phyloP scores from a whole-genome alignment of 2,113 vertebrate genomes.

The Pheucticus melanocephalus region DNA sequence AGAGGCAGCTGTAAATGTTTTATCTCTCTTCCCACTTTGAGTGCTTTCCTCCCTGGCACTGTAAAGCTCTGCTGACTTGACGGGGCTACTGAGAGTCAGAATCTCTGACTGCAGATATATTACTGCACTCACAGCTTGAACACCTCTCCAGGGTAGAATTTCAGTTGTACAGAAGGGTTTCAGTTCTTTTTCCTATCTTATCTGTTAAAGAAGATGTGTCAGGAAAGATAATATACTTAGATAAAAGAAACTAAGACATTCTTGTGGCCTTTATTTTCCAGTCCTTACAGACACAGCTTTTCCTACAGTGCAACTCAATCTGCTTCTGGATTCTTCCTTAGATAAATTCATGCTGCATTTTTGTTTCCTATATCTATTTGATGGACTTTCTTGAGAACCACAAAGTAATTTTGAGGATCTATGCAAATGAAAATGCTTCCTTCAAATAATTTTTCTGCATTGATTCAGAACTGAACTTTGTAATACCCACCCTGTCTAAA shows the following conservation, averaged over 20 bases:
- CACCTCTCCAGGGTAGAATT: neutral
- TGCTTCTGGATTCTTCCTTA: neutral
- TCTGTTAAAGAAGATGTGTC: neutral
- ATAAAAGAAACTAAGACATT: neutral
- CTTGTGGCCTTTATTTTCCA: neutral
- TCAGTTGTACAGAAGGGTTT: neutral
- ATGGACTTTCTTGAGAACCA: neutral
- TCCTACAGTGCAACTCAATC: neutral
- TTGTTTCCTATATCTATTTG: neutral
- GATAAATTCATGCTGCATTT: neutral
- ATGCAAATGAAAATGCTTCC: neutral
- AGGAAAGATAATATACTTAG: neutral
- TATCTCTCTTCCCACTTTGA: neutral
- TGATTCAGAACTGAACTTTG: neutral
- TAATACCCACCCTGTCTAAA: neutral
- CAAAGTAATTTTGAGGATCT: neutral
- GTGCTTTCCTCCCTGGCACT: neutral
- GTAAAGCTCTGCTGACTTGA: neutral
- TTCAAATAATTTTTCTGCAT: neutral
- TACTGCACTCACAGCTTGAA: neutral
- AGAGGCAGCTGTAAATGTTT: neutral
- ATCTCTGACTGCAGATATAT: neutral
- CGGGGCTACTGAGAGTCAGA: neutral
- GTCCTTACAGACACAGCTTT: neutral
- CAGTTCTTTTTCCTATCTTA: neutral